A percentile compares a stretch with the other conserved stretches of the same genome.
These are phyloP conservation scores for Kryptolebias ocellatus DNA, from an alignment of 2,797 vertebrate genomes.

Conservation along the genomic window DNA sequence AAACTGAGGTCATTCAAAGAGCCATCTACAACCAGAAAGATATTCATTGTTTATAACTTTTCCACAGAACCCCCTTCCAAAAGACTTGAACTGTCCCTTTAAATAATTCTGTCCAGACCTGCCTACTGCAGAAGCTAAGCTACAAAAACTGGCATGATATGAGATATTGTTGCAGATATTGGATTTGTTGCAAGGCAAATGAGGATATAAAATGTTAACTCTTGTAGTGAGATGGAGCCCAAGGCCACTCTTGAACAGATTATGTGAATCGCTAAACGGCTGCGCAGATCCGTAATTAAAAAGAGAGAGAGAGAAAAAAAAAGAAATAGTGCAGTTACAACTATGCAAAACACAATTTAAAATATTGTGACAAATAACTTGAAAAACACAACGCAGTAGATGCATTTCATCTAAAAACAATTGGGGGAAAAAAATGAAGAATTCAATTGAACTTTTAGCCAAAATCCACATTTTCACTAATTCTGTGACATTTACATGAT, in stretches of 20 bases:
- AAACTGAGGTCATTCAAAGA: too few relatives aligned
- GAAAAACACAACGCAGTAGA: conserved; percentile 29
- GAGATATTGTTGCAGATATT: conserved; percentile 51
- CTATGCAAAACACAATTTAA: conserved; percentile 15
- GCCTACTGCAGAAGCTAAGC: conserved; percentile 34
- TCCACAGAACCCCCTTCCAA: too few relatives aligned
- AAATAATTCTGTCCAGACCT: conserved; percentile 25
- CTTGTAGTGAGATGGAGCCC: conserved; percentile 39
- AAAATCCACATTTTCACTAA: conserved; percentile 44
- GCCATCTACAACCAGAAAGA: too few relatives aligned
- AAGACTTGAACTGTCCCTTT: not conserved
- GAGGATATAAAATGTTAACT: conserved; percentile 45
- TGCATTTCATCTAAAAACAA: conserved; percentile 35
- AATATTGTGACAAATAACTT: conserved; percentile 18
- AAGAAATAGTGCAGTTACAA: conserved; percentile 16
- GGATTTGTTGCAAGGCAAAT: conserved; percentile 60
- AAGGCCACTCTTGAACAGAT: conserved; percentile 34
- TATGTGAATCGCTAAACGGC: conserved; percentile 32
- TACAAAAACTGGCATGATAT: conserved; percentile 42
- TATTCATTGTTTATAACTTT: too few relatives aligned
- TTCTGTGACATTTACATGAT: conserved; percentile 13
- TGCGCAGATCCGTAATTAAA: conserved; percentile 40
- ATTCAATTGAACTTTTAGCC: conserved; percentile 23
- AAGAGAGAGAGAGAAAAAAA: not conserved
- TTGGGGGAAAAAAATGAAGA: conserved; percentile 6